Base-by-base conservation (phyloP, 2,888 invertebrate genomes). In the Rhagonycha fulva region DNA sequence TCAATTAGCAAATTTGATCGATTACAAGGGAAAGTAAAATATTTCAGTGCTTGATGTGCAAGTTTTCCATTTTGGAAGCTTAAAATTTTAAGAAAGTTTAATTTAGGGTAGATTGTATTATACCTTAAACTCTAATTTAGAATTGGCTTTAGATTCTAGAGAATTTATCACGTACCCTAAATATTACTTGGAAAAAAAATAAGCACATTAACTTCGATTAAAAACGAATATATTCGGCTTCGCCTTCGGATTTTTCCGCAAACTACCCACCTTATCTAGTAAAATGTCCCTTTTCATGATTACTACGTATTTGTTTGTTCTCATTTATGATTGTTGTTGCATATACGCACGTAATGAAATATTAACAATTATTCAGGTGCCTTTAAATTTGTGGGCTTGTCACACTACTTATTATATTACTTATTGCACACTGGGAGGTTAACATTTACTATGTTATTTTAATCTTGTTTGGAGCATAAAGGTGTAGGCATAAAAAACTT, bases 401-500 rank as follows among this genome's bases (percentile, higher is more conserved):
- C 63, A 66, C 63, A 24, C 23, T 62, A 62, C 24, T 66, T 26
- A 26, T 24, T 66, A 24, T 66, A 66, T 24, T 66, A 19, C 19
- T 19, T 19, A 23, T 66, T 66, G 26, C 63, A 66, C 63, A 24
- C 11, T 66, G 10, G 63, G 63, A 24, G 23, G 23, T 66, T 66
- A 26, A 66, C 63, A 23, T 66, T 66, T 24, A 66, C 23, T 66
- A 14, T 66, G 24, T 66, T 66, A 66, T 66, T 66, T 66, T 66
- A 66, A 66, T 66, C 26, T 66, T 66, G 63, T 66, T 66, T 24
- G 26, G 5, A 66, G 26, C 26, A 19, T 24, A 66, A 66, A 66
- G 63, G 63, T 66, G 63, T 66, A 66, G 63, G 26, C 19, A 66
- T 26, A 66, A 66, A 66, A 66, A 66, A 66, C 63, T 66, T 66